These are phyloP conservation scores for Elephas maximus DNA, from an alignment of 2,113 vertebrate species.

Conservation along the genomic window DNA sequence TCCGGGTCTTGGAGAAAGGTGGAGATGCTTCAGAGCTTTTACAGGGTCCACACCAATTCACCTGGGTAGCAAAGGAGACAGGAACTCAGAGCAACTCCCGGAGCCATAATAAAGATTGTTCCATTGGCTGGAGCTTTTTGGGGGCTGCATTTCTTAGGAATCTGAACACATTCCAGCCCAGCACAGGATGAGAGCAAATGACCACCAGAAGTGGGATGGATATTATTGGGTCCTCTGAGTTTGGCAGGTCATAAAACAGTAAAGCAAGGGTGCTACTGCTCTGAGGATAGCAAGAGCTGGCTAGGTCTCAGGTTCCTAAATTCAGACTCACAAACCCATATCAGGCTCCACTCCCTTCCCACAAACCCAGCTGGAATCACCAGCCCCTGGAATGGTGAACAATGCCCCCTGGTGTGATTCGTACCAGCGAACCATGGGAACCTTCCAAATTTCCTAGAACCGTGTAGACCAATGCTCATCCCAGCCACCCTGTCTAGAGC, in stretches of 20 bases:
- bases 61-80: not conserved
- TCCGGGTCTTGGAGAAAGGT: not conserved
- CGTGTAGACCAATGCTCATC: slow-evolving; percentile 80
- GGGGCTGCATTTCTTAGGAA: slow-evolving; percentile 51
- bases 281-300: not conserved
- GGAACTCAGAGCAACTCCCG: not conserved
- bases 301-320: not conserved
- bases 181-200: not conserved
- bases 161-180: slow-evolving; percentile 8
- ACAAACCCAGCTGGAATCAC: not conserved
- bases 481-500: slow-evolving; percentile 78
- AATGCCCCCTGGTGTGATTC: not conserved
- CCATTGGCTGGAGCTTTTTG: not conserved
- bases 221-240: not conserved
- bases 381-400: slow-evolving; percentile 69
- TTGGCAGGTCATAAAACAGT: slow-evolving; percentile 50
- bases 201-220: not conserved
- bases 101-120: not conserved
- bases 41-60: not conserved
- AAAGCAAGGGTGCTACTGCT: slow-evolving; percentile 20
- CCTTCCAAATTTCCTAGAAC: slow-evolving; percentile 70
- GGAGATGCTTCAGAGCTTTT: not conserved
- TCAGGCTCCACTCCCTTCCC: not conserved
- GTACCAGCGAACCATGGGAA: slow-evolving; percentile 72
- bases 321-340: not conserved